These are phyloP conservation scores for Drosophila baimaii DNA, from an alignment of 1,140 invertebrate genomes.

Conservation along the genomic window DNA sequence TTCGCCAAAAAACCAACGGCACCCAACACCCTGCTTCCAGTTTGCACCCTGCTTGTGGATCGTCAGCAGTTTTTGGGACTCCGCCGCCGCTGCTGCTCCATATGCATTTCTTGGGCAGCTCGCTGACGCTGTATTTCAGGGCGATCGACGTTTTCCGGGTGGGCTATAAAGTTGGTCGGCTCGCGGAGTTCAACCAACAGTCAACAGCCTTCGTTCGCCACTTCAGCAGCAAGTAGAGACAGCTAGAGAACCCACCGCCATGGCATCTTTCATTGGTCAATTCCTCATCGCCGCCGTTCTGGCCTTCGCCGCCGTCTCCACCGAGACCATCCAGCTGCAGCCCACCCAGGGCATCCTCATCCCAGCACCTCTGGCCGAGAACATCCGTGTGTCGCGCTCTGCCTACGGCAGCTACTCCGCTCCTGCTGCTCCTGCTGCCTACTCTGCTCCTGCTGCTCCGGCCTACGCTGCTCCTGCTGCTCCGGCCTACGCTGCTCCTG, in stretches of 20 bases:
- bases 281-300: slow-evolving; percentile 49
- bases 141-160: slow-evolving; percentile 41
- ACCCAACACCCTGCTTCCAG: slow-evolving; percentile 32
- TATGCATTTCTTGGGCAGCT: slow-evolving; percentile 26
- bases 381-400: slow-evolving; percentile 67
- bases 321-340: slow-evolving; percentile 74
- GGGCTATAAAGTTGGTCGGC: slow-evolving; percentile 62
- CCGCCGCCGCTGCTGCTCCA: slow-evolving; percentile 19
- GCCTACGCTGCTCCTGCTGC: slow-evolving; percentile 31
- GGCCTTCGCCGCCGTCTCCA: slow-evolving; percentile 35
- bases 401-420: slow-evolving; percentile 66
- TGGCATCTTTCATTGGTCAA: slow-evolving; percentile 65
- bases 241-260: slow-evolving; percentile 24
- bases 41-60: slow-evolving; percentile 3
- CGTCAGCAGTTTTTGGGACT: slow-evolving; percentile 61
- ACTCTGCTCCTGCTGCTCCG: slow-evolving; percentile 45
- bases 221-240: slow-evolving; percentile 50
- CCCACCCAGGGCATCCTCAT: slow-evolving; percentile 74
- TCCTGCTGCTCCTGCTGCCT: slow-evolving; percentile 33
- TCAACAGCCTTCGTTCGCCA: slow-evolving; percentile 43
- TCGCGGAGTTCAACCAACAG: slow-evolving; percentile 43
- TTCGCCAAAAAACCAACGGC: slow-evolving; percentile 13
- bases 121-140: slow-evolving; percentile 19
- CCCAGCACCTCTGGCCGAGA: slow-evolving; percentile 70
- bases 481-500: slow-evolving; percentile 22